These are phyloP conservation scores for Tenthredo mesomela DNA, from an alignment of 2,888 invertebrate species.

Conservation along the genomic window DNA sequence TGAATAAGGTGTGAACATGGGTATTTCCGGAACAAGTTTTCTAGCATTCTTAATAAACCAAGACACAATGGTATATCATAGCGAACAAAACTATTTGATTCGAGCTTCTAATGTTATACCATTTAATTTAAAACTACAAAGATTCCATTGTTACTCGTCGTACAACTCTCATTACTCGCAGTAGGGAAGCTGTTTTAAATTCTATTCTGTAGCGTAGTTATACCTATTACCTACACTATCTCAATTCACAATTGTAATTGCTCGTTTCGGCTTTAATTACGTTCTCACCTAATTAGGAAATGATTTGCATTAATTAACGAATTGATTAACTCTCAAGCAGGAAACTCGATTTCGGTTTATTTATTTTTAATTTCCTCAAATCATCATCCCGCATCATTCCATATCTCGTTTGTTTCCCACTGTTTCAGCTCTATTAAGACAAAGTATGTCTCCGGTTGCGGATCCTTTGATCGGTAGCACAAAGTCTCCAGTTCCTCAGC, in stretches of 20 bases:
- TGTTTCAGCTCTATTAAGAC: constrained; percentile 80
- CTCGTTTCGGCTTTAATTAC: neutral
- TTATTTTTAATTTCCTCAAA: neutral
- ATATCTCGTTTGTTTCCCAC: constrained; percentile 53
- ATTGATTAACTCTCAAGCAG: neutral
- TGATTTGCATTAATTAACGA: constrained; percentile 29
- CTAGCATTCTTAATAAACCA: neutral
- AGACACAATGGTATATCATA: constrained; percentile 1
- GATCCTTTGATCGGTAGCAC: constrained; percentile 74
- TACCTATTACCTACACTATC: constrained; percentile 2
- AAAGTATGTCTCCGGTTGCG: constrained; percentile 78
- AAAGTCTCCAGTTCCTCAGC: constrained; percentile 80
- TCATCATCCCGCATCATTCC: neutral
- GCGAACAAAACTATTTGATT: neutral
- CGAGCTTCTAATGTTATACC: neutral
- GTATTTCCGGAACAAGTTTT: constrained; percentile 22
- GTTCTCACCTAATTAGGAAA: constrained; percentile 42
- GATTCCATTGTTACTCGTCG: neutral
- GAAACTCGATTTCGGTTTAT: neutral
- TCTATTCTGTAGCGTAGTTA: constrained; percentile 5
- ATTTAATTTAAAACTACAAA: neutral
- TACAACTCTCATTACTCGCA: neutral
- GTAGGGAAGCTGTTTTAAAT: neutral
- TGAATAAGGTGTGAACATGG: constrained; percentile 17
- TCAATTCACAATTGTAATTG: neutral